Conservation (phyloP, 2,888 invertebrate genomes). For the Zeuzera pyrina region DNA sequence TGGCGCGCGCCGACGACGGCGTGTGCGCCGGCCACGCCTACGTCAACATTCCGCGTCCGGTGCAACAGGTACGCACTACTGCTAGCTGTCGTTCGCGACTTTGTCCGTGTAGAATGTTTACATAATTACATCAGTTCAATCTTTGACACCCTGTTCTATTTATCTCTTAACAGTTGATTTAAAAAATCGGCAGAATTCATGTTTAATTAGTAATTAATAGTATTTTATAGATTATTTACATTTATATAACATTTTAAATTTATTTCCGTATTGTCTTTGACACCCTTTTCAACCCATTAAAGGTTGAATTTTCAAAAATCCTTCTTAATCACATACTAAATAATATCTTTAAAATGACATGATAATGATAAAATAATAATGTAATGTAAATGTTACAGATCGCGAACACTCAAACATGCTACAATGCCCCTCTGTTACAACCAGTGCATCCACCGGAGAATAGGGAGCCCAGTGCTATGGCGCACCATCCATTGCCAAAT, state of each 20-base stretch:
- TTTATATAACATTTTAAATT: no score
- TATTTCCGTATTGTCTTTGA: neutral
- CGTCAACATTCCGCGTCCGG: conserved; percentile 45
- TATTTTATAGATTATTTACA: no score
- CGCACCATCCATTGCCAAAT: conserved; percentile 45
- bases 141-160: no score
- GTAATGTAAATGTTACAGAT: conserved; percentile 26
- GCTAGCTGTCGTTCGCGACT: no score
- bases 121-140: no score
- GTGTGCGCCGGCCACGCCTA: conserved; percentile 51
- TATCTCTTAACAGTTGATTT: no score
- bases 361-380: no score
- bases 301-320: no score
- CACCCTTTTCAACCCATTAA: neutral
- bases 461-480: conserved; percentile 30
- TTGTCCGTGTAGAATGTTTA: no score
- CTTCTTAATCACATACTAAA: neutral
- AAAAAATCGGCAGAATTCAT: no score
- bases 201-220: no score
- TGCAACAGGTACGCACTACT: conserved; percentile 60
- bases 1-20: conserved; percentile 35
- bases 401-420: conserved; percentile 51
- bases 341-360: conserved; percentile 10
- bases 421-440: conserved; percentile 58
- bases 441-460: conserved; percentile 25